Evolutionary conservation across 1,140 invertebrate genomes (phyloP).

Genomic region (Lepidurus arcticus): DNA sequence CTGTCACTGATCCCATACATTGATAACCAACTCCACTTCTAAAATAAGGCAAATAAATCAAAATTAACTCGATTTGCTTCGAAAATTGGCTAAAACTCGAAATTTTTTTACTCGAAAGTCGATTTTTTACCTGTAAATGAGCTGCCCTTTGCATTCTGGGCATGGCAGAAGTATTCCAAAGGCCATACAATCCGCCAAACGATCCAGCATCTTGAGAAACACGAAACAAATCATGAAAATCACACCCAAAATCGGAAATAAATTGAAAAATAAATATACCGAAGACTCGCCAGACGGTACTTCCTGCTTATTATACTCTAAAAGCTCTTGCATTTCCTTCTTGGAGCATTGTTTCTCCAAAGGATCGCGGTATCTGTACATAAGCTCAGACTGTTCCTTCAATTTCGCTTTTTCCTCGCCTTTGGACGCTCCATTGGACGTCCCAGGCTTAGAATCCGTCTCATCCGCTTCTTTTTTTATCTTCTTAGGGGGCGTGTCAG

Average conservation of each 20-base stretch:
- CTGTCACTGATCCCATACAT: conserved; percentile 73
- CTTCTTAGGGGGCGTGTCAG: conserved; percentile 37
- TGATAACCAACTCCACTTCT: conserved; percentile 66
- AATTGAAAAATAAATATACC: conserved; percentile 46
- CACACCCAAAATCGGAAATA: conserved; percentile 33
- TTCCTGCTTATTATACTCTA: conserved; percentile 67
- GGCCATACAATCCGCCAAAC: conserved; percentile 71
- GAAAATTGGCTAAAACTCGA: too few species aligned
- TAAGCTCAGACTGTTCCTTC: conserved; percentile 69
- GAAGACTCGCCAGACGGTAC: conserved; percentile 56
- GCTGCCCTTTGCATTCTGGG: conserved; percentile 70
- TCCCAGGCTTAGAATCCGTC: conserved; percentile 43
- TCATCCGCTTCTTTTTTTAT: conserved; percentile 44
- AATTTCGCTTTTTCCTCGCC: conserved; percentile 50
- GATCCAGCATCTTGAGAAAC: conserved; percentile 63
- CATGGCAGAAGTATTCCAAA: conserved; percentile 81
- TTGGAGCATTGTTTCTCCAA: conserved; percentile 51
- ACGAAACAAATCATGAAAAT: conserved; percentile 31
- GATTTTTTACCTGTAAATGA: conserved; percentile 50
- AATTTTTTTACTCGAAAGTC: background rate
- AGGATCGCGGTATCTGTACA: conserved; percentile 63
- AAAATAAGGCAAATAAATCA: conserved; percentile 42
- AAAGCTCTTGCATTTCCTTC: conserved; percentile 55
- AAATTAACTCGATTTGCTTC: background rate
- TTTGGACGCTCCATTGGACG: conserved; percentile 34